Conservation (phyloP, 2,888 invertebrate genomes). For the Drosophila aldrichi region DNA sequence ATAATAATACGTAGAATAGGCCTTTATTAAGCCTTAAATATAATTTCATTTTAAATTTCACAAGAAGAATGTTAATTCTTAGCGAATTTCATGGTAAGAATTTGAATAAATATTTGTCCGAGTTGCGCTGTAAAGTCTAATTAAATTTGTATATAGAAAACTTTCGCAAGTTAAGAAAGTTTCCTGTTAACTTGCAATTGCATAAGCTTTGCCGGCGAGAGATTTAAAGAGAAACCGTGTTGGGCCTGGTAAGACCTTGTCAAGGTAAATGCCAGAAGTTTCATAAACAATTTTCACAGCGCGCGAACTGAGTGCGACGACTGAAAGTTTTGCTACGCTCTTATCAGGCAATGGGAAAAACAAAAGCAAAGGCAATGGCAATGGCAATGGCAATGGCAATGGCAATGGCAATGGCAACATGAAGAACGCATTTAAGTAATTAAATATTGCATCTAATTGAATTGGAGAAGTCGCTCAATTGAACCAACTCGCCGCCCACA, state of each 20-base stretch:
- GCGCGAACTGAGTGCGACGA: background rate
- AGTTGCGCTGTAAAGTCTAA: background rate
- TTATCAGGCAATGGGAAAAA: background rate
- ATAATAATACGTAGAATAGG: background rate
- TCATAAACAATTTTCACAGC: constrained; percentile 15
- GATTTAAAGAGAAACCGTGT: constrained; percentile 15
- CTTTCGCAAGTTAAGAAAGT: background rate
- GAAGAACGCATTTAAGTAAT: constrained; percentile 65
- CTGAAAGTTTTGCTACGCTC: constrained; percentile 42
- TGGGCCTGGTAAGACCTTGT: constrained; percentile 7
- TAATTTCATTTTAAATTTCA: background rate
- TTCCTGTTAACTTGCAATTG: background rate
- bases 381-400: background rate
- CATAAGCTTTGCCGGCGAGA: constrained; percentile 6
- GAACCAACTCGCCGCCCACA: background rate
- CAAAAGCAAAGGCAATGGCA: no score
- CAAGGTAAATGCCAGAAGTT: constrained; percentile 37
- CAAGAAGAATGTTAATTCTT: background rate
- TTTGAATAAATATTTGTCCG: background rate
- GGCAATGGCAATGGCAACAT: constrained; percentile 12
- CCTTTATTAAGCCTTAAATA: background rate
- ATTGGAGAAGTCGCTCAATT: constrained; percentile 50
- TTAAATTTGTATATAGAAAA: constrained; percentile 5
- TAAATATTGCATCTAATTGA: constrained; percentile 67
- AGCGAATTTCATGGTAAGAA: background rate